phyloP scores from a whole-genome alignment of 2,888 invertebrate genomes.

The Digitonthophagus gazella region DNA sequence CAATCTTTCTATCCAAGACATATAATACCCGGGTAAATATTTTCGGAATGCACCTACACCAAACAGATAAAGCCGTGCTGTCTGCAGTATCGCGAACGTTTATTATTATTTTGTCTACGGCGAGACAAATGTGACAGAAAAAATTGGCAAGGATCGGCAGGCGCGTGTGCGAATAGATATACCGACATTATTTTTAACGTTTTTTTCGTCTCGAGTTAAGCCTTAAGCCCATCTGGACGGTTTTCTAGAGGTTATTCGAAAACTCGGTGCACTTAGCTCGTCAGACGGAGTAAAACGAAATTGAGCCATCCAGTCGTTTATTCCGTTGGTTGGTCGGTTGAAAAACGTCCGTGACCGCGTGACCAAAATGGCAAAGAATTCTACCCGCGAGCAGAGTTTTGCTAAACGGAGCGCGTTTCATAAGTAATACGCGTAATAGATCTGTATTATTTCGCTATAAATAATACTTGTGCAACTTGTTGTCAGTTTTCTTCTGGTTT shows the following conservation, averaged over 20 bases:
- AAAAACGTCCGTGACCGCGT: not conserved
- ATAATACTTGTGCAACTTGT: not conserved
- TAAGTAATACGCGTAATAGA: not conserved
- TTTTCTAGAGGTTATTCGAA: not conserved
- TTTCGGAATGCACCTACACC: constrained; percentile 10
- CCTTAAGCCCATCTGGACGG: not conserved
- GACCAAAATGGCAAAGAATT: not conserved
- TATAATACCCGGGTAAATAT: not conserved
- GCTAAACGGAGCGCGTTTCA: not conserved
- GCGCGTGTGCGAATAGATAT: not conserved
- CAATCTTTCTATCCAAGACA: not conserved
- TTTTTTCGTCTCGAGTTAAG: not conserved
- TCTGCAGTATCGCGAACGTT: constrained; percentile 22
- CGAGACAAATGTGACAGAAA: not conserved
- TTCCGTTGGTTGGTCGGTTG: not conserved
- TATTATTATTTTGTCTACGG: constrained; percentile 28
- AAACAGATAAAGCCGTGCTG: constrained; percentile 18
- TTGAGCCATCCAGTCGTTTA: not conserved
- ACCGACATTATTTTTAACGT: not conserved
- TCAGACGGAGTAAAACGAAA: not conserved
- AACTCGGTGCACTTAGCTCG: not conserved
- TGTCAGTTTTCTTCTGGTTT: not conserved
- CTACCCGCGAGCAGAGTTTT: not conserved
- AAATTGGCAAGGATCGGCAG: not conserved
- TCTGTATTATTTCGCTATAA: not conserved